phyloP scores from a whole-genome alignment of 2,797 vertebrate genomes.

The Lindbergichthys nudifrons region DNA sequence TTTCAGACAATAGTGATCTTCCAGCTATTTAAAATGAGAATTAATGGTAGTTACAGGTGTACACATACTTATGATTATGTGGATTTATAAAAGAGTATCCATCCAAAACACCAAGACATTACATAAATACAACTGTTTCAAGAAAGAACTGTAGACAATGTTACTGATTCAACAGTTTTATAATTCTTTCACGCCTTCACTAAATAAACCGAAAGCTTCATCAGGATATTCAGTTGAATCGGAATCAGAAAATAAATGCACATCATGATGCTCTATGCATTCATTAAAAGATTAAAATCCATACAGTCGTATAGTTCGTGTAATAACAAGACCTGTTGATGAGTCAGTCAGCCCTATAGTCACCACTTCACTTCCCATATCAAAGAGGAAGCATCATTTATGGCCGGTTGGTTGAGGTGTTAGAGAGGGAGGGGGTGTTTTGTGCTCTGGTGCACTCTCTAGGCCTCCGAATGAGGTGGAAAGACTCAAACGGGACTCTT shows the following conservation, averaged over 20 bases:
- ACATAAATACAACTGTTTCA: no score
- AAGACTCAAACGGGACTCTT: constrained; percentile 10
- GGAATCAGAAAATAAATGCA: background rate
- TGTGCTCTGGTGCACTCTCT: constrained; percentile 31
- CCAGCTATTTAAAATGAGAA: no score
- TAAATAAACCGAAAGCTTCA: no score
- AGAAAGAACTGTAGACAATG: no score
- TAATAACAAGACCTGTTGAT: constrained; percentile 66
- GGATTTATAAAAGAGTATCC: no score
- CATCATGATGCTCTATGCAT: background rate
- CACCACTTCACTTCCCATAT: constrained; percentile 83
- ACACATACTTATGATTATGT: no score
- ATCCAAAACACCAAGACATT: no score
- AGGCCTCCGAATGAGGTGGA: constrained; percentile 16
- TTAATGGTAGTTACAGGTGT: no score
- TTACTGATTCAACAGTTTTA: no score
- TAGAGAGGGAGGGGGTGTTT: constrained; percentile 60
- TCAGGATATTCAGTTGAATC: no score
- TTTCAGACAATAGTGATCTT: no score
- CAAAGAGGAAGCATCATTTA: constrained; percentile 81
- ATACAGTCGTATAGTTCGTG: constrained; percentile 63
- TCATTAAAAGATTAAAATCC: constrained; percentile 31
- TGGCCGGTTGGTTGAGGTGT: constrained; percentile 73
- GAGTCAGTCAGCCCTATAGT: constrained; percentile 66
- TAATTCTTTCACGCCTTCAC: no score